Percentiles rank a stretch among this genome's conserved stretches.
Evolutionary conservation across 2,113 vertebrate genomes (phyloP).

Genomic region (Antechinus flavipes): DNA sequence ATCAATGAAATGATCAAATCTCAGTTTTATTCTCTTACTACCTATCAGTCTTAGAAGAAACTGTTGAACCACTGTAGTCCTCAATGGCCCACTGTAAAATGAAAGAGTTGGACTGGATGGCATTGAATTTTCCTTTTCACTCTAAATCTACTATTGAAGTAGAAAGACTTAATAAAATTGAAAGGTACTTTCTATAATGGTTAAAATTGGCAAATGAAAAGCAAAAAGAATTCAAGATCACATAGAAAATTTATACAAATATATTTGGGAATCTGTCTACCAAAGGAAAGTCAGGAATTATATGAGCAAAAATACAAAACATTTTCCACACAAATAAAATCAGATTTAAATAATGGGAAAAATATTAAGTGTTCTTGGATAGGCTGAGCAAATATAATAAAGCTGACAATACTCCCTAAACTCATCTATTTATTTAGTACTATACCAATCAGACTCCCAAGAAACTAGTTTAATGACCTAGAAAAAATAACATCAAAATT

Average conservation of each 20-base stretch:
- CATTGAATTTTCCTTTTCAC: neutral
- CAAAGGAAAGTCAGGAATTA: too few relatives aligned
- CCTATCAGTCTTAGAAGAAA: neutral
- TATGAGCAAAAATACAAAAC: too few relatives aligned
- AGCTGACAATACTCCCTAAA: too few relatives aligned
- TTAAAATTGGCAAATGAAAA: neutral
- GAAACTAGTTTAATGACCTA: too few relatives aligned
- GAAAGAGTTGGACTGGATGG: neutral
- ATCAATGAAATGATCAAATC: neutral
- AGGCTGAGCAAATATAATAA: too few relatives aligned
- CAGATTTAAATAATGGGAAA: too few relatives aligned
- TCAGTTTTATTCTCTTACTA: neutral
- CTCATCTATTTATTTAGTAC: too few relatives aligned
- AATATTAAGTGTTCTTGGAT: too few relatives aligned
- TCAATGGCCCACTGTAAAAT: neutral
- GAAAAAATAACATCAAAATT: too few relatives aligned
- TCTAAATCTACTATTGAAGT: neutral
- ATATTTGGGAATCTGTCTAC: too few relatives aligned
- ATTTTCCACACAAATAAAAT: too few relatives aligned
- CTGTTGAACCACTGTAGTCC: neutral
- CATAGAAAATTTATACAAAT: neutral
- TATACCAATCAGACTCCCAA: too few relatives aligned
- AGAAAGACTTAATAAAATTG: neutral
- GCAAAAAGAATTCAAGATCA: neutral
- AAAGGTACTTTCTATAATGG: neutral